These are phyloP conservation scores for Drosophila tani DNA, from an alignment of 1,140 invertebrate genomes.

Conservation along the genomic window DNA sequence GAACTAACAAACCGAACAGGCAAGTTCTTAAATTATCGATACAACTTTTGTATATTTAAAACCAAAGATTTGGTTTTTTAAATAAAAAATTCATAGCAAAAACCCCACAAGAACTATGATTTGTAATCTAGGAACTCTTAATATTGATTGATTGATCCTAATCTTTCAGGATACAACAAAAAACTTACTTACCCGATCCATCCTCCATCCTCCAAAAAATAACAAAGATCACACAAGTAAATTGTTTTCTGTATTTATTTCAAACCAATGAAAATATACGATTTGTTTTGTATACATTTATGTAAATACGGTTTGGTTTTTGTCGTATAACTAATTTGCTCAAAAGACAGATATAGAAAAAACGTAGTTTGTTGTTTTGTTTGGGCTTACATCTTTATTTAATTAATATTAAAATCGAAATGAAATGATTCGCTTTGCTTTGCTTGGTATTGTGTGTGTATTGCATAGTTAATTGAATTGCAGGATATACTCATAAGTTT, in stretches of 20 bases:
- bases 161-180: no score
- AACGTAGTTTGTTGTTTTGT: slow-evolving; percentile 36
- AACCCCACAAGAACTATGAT: no score
- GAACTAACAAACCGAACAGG: neutral
- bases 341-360: slow-evolving; percentile 69
- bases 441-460: slow-evolving; percentile 38
- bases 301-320: slow-evolving; percentile 54
- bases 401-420: slow-evolving; percentile 55
- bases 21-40: neutral
- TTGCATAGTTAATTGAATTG: slow-evolving; percentile 52
- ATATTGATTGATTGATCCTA: no score
- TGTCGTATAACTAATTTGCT: slow-evolving; percentile 66
- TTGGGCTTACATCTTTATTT: slow-evolving; percentile 62
- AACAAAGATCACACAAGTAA: slow-evolving; percentile 21
- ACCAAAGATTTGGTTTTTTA: neutral
- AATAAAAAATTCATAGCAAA: no score
- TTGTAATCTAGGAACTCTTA: no score
- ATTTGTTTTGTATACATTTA: slow-evolving; percentile 61
- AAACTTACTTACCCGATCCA: no score
- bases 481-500: slow-evolving; percentile 20
- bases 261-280: slow-evolving; percentile 70
- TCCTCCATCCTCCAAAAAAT: slow-evolving; percentile 16
- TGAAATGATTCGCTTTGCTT: slow-evolving; percentile 60
- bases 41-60: neutral
- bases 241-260: slow-evolving; percentile 66